Base-by-base conservation (phyloP, 2,888 invertebrate genomes). In the Mimachlamys varia region DNA sequence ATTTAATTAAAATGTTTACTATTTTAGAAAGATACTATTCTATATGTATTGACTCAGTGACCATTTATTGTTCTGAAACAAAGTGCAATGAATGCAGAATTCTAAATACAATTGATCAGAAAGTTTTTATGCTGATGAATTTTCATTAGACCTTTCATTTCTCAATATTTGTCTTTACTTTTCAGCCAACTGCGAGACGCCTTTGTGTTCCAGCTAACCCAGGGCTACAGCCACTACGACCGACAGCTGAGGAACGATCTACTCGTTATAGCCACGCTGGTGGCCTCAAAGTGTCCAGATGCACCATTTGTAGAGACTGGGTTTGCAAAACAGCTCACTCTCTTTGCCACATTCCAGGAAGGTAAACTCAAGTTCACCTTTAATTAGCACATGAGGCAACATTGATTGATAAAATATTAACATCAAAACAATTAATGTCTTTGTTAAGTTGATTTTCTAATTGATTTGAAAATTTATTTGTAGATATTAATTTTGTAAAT, bases 301-400 rank as follows among this genome's bases (percentile, higher is more conserved):
- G 95, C 96, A 15, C 96, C 96, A n/a, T 96, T 97, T 93, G 94
- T 97, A 5, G 96, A 97, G 92, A 96, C 96, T 13, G 96, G 96
- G 53, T 96, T 97, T 93, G 96, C 95, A 53, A 96, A 96, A 93
- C 96, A 96, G 90, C 95, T 97, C n/a, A 94, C 95, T 37, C 92
- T 96, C 27, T 96, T 97, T 93, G 96, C 96, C 50, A 96, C 97
- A 33, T 96, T 96, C 91, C 96, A 96, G 93, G 97, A 97, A 96
- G 96, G 97, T 96, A 93, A 33, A 33, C 33, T 27, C 0, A 27
- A 76, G 7, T 19, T 27, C 10, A 53, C 19, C 53, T 17, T 50
- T 50, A 12, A 50, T 15, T 10, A 53, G 17, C 53, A 53, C 19
- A 53, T 44, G 44, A 5, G 7, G 44, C 44, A 44, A 3, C 44